Base-by-base conservation (phyloP, 2,113 vertebrate genomes). In the Neolamprologus caudopunctatus region DNA sequence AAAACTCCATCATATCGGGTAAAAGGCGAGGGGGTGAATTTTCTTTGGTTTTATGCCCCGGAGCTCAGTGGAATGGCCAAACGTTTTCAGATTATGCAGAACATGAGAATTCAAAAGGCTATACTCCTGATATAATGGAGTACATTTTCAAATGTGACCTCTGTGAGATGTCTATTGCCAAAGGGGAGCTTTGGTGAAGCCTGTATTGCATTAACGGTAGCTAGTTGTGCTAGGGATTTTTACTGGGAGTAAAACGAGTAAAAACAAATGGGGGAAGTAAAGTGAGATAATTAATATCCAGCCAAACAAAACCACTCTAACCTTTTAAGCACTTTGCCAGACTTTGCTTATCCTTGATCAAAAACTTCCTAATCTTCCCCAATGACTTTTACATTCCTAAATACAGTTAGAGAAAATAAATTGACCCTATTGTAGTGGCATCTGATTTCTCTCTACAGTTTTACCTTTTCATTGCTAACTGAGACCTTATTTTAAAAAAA, bases 231-330 rank as follows among this genome's bases (percentile, higher is more conserved):
- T 71, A 9, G 13, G 37, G 66, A 71, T 9, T 24, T 71, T 71
- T 45, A 17, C 21, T 45, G 21, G n/a, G 21, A 26, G 8, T 47
- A 17, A 47, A 73, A 73, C 6, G 1, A 47, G 14, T 73, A 28
- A 73, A 73, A 26, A 26, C 40, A 11, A 28, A 73, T 1, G 14
- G 1, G 68, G 40, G 0, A 11, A 0, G 24, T 26, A 73, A 75
- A 28, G 42, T 75, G 71, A 75, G 42, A 47, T 2, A 28, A 17
- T 47, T 47, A 75, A 75, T 47, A 28, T 19, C 71, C 24, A 50
- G 2, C 24, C 3, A 78, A 31, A 50, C 24, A 78, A 78, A 78
- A 28, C 2, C 42, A 78, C 42, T 11, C 14, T 75, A 2, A 28
- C 24, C 1, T 75, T 73, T 75, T 28, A 75, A 31, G 24, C 42